Base-by-base conservation (phyloP, 2,113 vertebrate genomes). In the Opisthocomus hoazin region DNA sequence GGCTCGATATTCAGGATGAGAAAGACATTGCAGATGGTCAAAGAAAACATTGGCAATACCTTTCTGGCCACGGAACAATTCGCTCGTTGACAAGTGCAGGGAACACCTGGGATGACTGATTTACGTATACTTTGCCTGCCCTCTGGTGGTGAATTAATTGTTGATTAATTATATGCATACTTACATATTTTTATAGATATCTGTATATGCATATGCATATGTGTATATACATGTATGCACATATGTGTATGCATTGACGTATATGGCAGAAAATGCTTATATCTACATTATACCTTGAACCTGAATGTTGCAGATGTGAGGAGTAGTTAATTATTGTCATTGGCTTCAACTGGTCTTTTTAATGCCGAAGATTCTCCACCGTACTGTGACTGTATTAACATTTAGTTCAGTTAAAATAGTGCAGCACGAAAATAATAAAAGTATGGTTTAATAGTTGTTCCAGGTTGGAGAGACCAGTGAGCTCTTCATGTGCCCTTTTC, bases 111-210 rank as follows among this genome's bases (percentile, higher is more conserved):
- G 60, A 90, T 27, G 78, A 60, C 26, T 26, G 58, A 78, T 81
- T 88, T 87, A 39, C 7, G 3, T 43, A 92, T 95, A 68, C 91
- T 91, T 51, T 64, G 87, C 82, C 89, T 97, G 97, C 97, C 97
- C 96, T 94, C 97, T 97, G 73, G 84, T 95, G 97, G 92, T 41
- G 39, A 64, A 61, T 26, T 26, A 60, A 36, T 32, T 65, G 56
- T 13, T 68, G 45, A 30, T 81, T 54, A 57, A 36, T 81, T 63
- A 21, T 15, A 30, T 45, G 36, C 6, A 26, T 26, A 18, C 0
- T 0, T 39, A 27, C 11, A 4, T 6, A 32, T 63, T 29, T 60
- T n/a, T n/a, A n/a, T n/a, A 21, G 10, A 50, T 50, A 27, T 16
- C 14, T 4, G 3, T 15, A 30, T 12, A n/a, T 3, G 12, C 8